Percentiles rank a stretch among this genome's conserved stretches.
These are phyloP conservation scores for Natator depressus DNA, from an alignment of 2,113 vertebrate genomes.

Conservation along the genomic window DNA sequence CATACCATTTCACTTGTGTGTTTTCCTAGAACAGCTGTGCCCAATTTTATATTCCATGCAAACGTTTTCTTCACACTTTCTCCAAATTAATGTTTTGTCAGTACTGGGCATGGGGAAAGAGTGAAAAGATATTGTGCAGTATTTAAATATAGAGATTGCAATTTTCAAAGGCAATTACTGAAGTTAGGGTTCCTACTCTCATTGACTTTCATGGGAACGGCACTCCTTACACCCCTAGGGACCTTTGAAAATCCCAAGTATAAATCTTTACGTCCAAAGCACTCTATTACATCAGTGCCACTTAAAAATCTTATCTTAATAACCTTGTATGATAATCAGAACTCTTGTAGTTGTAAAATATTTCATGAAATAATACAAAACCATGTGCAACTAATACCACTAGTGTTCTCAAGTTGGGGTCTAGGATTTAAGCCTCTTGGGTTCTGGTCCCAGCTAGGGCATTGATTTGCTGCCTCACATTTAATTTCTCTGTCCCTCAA, in stretches of 20 bases:
- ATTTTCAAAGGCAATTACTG: neutral
- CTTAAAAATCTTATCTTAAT: neutral
- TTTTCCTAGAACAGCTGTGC: slow-evolving; percentile 53
- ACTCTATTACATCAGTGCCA: neutral
- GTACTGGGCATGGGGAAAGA: neutral
- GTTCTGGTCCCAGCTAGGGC: neutral
- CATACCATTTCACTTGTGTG: slow-evolving; percentile 36
- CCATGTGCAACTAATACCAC: neutral
- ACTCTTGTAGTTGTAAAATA: neutral
- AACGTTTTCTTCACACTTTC: neutral
- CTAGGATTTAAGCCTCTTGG: neutral
- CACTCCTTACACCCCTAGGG: neutral
- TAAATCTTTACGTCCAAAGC: neutral
- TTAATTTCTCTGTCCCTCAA: neutral
- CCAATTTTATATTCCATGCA: slow-evolving; percentile 35
- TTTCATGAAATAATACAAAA: neutral
- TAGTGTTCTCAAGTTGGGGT: neutral
- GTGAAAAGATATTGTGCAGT: neutral
- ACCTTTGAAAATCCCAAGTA: neutral
- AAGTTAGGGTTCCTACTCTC: neutral
- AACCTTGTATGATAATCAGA: neutral
- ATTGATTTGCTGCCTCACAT: neutral
- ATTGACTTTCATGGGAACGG: neutral
- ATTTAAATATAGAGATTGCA: neutral
- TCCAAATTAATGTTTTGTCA: neutral